Evolutionary conservation across 2,888 invertebrate species (phyloP), one percentile per base, ranked within the genome.

Genomic region (Clunio marinus): DNA sequence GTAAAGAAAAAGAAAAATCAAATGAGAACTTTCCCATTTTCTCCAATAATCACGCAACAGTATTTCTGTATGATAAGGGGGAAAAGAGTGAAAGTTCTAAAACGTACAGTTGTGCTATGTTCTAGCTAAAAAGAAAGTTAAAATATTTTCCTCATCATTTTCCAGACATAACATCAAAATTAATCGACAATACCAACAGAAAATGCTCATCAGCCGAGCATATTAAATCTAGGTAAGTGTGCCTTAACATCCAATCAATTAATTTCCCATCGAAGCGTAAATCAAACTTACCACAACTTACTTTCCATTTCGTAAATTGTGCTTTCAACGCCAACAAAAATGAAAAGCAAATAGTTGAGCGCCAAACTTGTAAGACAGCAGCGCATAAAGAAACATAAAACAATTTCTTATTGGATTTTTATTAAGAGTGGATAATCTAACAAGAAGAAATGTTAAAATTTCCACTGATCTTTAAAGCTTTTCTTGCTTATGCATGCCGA

Each of bases 191-290:
- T 66, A 66, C 10, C 28, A 28, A 17, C 20, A 51, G 15, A 27
- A 25, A 20, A 22, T 17, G 46, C 63, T 65, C 63, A 27, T 65
- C 63, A 2, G 22, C 62, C 51, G 66, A 66, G 28, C 66, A 65
- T 10, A 65, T 46, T 15, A 66, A 66, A 66, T 32, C 66, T 66
- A 55, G 66, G 66, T 66, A 66, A 66, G 66, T 66, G 35, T 51
- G 66, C 10, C 22, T 15, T 20, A 5, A 59, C 59, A 59, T 28
- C 58, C 20, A 32, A 51, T 66, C 66, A 32, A 66, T 66, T 66
- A 51, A 66, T 13, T 59, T 59, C 32, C 66, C 32, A 66, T 55
- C 55, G 55, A 22, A 57, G 27, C 57, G 15, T 27, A 25, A 24
- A 24, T 13, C 51, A 24, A 51, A 8, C 32, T 32, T 13, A 15